Conservation (phyloP, 2,888 invertebrate species). For the Drosophila siamana region DNA sequence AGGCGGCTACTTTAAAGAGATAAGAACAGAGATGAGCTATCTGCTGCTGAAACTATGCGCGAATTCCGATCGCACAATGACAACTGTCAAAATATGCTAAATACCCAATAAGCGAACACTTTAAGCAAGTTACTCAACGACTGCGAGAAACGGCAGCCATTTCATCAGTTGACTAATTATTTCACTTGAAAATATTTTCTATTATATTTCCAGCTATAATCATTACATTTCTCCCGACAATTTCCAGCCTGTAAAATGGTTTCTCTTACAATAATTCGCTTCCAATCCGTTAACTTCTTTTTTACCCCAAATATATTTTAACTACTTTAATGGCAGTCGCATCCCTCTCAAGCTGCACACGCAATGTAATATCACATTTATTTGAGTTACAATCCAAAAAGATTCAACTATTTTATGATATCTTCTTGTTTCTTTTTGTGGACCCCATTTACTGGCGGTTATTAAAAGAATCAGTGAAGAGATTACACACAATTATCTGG, state of each 20-base stretch:
- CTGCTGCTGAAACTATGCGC: slow-evolving; percentile 47
- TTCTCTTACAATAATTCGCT: neutral
- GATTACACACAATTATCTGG: neutral
- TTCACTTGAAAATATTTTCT: neutral
- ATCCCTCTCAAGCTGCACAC: neutral
- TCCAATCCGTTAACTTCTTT: neutral
- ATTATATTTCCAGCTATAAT: neutral
- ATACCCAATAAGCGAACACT: slow-evolving; percentile 7
- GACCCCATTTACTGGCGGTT: neutral
- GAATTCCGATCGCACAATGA: slow-evolving; percentile 36
- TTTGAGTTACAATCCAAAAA: slow-evolving; percentile 8
- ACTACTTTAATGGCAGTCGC: neutral
- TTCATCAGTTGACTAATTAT: neutral
- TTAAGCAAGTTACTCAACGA: too few relatives aligned
- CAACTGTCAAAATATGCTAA: slow-evolving; percentile 59
- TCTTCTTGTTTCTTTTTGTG: neutral
- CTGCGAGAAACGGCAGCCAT: too few relatives aligned
- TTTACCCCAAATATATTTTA: neutral
- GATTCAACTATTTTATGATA: neutral
- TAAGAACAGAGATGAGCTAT: slow-evolving; percentile 43
- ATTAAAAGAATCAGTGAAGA: slow-evolving; percentile 9
- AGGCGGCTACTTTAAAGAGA: slow-evolving; percentile 48
- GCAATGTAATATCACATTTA: neutral
- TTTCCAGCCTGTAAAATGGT: neutral
- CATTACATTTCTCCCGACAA: neutral